phyloP scores from a whole-genome alignment of 2,888 invertebrate genomes.

The Blastobasis adustella region DNA sequence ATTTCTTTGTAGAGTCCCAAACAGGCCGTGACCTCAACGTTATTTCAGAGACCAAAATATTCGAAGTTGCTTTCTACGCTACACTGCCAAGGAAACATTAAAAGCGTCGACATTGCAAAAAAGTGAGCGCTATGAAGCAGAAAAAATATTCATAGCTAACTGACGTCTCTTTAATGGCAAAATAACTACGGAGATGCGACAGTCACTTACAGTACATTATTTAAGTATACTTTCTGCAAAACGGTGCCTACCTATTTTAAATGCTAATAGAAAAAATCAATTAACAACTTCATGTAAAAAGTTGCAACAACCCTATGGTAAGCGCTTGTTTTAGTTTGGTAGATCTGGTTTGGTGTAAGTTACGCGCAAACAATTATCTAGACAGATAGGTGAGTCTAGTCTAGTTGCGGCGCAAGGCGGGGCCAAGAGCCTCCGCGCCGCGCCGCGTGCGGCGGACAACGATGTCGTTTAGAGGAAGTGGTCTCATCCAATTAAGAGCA shows the following conservation, averaged over 20 bases:
- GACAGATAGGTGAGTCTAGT: constrained; percentile 1
- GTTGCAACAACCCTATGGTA: too few relatives aligned
- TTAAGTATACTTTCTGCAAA: too few relatives aligned
- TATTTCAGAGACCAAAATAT: constrained; percentile 12
- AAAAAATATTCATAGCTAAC: neutral
- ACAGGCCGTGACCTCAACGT: constrained; percentile 24
- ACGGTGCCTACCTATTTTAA: too few relatives aligned
- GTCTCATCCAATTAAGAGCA: constrained; percentile 71
- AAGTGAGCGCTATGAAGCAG: neutral
- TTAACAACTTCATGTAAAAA: too few relatives aligned
- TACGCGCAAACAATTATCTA: too few relatives aligned
- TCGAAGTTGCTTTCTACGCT: neutral
- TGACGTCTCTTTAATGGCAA: neutral
- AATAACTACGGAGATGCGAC: too few relatives aligned
- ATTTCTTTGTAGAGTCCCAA: too few relatives aligned
- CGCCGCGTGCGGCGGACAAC: constrained; percentile 22
- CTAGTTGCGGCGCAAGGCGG: constrained; percentile 36
- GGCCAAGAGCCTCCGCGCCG: constrained; percentile 12
- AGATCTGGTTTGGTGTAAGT: too few relatives aligned
- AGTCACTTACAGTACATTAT: too few relatives aligned
- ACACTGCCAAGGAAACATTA: neutral
- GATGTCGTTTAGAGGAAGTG: constrained; percentile 66
- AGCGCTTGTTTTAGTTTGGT: too few relatives aligned
- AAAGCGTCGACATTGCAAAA: neutral
- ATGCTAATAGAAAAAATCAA: too few relatives aligned